phyloP scores from a whole-genome alignment of 37 sponge, comb jelly and placozoan species.

The Theonella swinhoei region DNA sequence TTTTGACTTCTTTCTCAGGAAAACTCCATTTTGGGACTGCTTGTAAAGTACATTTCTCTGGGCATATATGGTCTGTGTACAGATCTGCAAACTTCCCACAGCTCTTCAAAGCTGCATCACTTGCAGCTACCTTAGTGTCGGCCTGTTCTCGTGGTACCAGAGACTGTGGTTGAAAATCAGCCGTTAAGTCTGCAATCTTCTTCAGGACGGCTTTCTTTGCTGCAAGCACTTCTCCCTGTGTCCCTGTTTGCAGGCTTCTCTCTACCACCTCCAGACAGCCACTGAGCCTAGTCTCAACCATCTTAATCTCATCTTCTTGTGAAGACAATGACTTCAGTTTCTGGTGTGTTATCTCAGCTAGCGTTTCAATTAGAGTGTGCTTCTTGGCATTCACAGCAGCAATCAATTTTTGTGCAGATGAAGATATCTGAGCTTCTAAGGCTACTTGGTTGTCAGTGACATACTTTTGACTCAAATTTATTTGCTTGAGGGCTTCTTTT shows the following conservation, averaged over 20 bases:
- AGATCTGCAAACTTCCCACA: conserved; percentile 13
- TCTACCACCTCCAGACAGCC: conserved; percentile 9
- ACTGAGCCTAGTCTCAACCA: conserved; percentile 4
- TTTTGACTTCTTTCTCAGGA: no score
- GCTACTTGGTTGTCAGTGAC: not conserved
- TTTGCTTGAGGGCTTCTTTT: conserved; percentile 1
- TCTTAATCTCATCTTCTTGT: conserved; percentile 1
- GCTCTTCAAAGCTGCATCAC: no score
- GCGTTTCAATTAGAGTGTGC: not conserved
- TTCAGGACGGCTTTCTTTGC: conserved; percentile 10
- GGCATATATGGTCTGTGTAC: not conserved
- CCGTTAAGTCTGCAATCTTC: conserved; percentile 7
- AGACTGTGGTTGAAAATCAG: not conserved
- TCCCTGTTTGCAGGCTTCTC: conserved; percentile 24
- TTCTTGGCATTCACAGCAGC: not conserved
- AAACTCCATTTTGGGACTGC: no score
- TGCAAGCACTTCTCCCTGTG: conserved; percentile 26
- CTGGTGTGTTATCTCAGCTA: conserved; percentile 13
- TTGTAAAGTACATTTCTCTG: no score
- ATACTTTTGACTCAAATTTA: not conserved
- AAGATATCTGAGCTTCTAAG: not conserved
- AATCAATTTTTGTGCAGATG: not conserved
- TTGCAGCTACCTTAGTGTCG: not conserved
- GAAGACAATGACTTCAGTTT: not conserved
- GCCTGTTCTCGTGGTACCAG: not conserved